Base-by-base conservation (phyloP, 37 sponge, comb jelly and placozoan genomes). In the Diacarnus erythraeanus region DNA sequence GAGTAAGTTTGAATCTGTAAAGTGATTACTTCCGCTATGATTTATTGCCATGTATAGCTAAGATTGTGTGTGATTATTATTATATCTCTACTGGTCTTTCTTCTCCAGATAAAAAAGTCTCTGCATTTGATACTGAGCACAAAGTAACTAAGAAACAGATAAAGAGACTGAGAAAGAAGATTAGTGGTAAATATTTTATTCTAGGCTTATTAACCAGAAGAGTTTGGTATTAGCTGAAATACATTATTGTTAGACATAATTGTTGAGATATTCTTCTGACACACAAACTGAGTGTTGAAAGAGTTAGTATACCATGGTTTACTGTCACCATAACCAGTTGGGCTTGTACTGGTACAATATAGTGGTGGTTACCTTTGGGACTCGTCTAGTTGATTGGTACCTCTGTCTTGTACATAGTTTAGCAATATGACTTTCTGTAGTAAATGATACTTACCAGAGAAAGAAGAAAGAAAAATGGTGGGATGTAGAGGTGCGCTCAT, bases 391-490 rank as follows among this genome's bases (percentile, higher is more conserved):
- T n/a, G n/a, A n/a, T n/a, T n/a, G n/a, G n/a, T n/a, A n/a, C n/a
- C n/a, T n/a, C n/a, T n/a, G n/a, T n/a, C n/a, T n/a, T n/a, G n/a
- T n/a, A n/a, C n/a, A n/a, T n/a, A n/a, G n/a, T n/a, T n/a, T n/a
- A n/a, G n/a, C n/a, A n/a, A n/a, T n/a, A n/a, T n/a, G n/a, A 47
- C 51, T 6, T 31, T 65, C 66, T 65, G 30, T 65, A 86, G 86
- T 35, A 36, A 31, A 79, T 44, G 73, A 79, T 41, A 65, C 63
- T 3, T 27, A 79, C 22, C 80, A 79, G 75, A 72, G 64, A 74
- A 79, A 74, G 80, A 66, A 64, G 40, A 36, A 29, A 38, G 67
- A 58, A 22, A 31, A 77, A 18, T 88, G 88, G 88, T 88, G 88
- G 88, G 61, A 69, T 27, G 63, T 88, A 35, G 59, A 82, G 12